Evolutionary conservation across 2,797 vertebrate genomes (phyloP).

Genomic region (Onychomys leucogaster): DNA sequence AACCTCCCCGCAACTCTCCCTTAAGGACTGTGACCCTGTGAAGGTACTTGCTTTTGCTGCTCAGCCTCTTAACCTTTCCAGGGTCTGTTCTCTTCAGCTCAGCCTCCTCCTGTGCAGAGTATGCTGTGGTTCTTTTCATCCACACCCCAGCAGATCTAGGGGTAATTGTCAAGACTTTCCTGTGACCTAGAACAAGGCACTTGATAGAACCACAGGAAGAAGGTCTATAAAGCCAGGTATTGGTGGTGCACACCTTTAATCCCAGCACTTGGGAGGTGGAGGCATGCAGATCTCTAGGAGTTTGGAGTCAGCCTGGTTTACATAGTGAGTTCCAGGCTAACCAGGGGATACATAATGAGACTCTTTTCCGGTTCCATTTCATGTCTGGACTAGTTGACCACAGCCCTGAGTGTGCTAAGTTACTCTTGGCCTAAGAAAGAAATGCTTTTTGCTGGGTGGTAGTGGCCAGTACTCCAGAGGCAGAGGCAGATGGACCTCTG

Average conservation of each 20-base stretch:
- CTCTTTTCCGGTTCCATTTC: background rate
- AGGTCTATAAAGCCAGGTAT: background rate
- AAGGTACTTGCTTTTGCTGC: no score
- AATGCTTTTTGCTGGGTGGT: background rate
- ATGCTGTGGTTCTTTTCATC: background rate
- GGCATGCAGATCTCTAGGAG: background rate
- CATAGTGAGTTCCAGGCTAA: background rate
- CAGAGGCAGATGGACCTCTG: background rate
- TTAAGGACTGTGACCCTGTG: rapidly evolving
- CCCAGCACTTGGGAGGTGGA: background rate
- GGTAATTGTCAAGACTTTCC: background rate
- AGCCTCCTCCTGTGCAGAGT: background rate
- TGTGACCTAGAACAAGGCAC: background rate
- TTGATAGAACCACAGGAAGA: background rate
- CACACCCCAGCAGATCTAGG: background rate
- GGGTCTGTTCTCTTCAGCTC: background rate
- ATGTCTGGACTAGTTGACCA: background rate
- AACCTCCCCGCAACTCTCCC: no score
- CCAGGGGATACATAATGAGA: background rate
- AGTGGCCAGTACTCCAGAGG: background rate
- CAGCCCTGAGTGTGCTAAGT: background rate
- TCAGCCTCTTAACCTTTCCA: background rate
- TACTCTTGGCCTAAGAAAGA: background rate
- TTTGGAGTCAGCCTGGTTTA: background rate
- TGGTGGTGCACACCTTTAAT: background rate